These are phyloP conservation scores for Lasioglossum pauxillum DNA, from an alignment of 2,888 invertebrate species.

Conservation along the genomic window DNA sequence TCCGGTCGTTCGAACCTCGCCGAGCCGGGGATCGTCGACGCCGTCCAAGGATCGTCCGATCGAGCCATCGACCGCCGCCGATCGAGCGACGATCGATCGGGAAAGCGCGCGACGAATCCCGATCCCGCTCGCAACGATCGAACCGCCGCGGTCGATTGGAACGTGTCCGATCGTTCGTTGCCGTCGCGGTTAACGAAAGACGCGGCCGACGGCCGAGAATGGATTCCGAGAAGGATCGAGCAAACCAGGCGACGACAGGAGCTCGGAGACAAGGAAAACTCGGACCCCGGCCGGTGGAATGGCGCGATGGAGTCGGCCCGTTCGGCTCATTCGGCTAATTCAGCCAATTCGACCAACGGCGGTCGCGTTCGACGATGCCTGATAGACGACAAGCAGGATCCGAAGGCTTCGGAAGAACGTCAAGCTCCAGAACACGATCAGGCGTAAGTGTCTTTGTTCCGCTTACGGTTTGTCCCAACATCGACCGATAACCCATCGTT, in stretches of 20 bases:
- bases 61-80: neutral
- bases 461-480: neutral
- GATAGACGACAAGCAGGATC: constrained; percentile 22
- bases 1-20: neutral
- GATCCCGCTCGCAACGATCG: neutral
- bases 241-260: constrained; percentile 16
- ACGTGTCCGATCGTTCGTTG: neutral
- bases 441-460: constrained; percentile 73
- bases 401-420: constrained; percentile 50
- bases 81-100: neutral
- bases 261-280: constrained; percentile 67
- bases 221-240: constrained; percentile 86
- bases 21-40: neutral
- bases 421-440: constrained; percentile 72
- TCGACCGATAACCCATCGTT: neutral
- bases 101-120: neutral
- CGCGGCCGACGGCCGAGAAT: constrained; percentile 83
- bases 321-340: constrained; percentile 49
- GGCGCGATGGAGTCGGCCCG: constrained; percentile 57
- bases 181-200: neutral
- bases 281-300: constrained; percentile 70
- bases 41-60: neutral
- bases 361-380: neutral
- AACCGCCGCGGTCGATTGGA: neutral
- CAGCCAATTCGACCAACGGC: constrained; percentile 25